Evolutionary conservation across 2,113 vertebrate species (phyloP), one percentile per base, ranked within the genome.

Genomic region (Fulmarus glacialis): DNA sequence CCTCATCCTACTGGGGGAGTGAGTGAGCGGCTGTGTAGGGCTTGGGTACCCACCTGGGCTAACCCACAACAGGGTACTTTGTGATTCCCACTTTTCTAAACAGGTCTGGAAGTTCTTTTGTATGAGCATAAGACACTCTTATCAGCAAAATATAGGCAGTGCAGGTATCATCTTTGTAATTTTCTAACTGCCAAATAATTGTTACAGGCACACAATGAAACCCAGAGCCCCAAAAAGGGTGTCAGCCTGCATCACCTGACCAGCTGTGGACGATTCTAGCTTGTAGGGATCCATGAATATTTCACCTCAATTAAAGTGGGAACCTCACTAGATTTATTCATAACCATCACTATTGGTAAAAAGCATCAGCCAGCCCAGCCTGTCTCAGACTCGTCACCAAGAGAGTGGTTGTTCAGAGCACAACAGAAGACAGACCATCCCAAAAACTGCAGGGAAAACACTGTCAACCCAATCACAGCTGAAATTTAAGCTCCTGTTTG

Each of bases 1-100:
- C 20, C 40, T 12, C 1, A 0, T 40, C 52, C 26, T 55, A 32
- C 30, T 1, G 5, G 6, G 21, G 47, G 38, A 92, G 34, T 1
- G 47, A 74, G 26, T 1, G 5, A 82, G 45, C 1, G 1, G 62
- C 27, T 32, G 27, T 0, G 16, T 20, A 20, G 68, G 58, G 43
- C 67, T 30, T 8, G 17, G 56, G 24, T 3, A 22, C 34, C 43
- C 58, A 23, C 19, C 12, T 20, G 19, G 74, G 40, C 19, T 32
- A n/a, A 73, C 19, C 59, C 74, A 42, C 63, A 19, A 32, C 48
- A 22, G 21, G 13, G 19, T 4, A 34, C 29, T 63, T 8, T 32
- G 18, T 8, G 12, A 82, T 38, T 78, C 52, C 32, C 42, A 20
- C 59, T 71, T 63, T 70, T 62, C 84, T 62, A 2, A 81, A 58